These are phyloP conservation scores for Callyntrura guangdongensis DNA, from an alignment of 2,888 invertebrate genomes.

Conservation along the genomic window DNA sequence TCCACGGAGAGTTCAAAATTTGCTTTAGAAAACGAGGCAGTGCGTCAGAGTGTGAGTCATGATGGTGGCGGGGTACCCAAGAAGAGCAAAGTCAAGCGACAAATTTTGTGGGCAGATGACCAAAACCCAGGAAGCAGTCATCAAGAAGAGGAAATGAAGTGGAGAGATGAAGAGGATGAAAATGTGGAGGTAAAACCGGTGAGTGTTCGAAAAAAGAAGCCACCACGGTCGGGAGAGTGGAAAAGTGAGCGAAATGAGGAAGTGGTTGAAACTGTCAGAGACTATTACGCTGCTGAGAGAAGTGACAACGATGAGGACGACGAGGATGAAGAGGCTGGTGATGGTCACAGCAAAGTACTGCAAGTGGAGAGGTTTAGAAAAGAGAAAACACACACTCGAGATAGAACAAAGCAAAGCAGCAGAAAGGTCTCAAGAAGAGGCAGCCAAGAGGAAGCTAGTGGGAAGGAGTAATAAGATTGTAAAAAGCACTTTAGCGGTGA, in stretches of 20 bases:
- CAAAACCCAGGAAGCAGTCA: not conserved
- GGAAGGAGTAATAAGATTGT: too few species aligned
- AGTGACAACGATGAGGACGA: not conserved
- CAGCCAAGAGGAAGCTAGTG: not conserved
- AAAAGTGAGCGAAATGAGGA: not conserved
- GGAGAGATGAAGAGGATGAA: not conserved
- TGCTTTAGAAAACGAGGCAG: constrained; percentile 10
- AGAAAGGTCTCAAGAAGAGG: not conserved
- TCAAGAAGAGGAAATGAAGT: not conserved
- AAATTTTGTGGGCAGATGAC: constrained; percentile 66
- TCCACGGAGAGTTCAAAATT: not conserved
- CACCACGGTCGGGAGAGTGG: not conserved
- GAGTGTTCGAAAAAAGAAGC: not conserved
- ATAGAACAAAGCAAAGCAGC: not conserved
- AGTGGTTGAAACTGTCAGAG: not conserved
- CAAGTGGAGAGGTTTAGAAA: not conserved
- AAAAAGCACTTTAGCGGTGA: too few species aligned
- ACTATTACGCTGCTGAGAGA: not conserved
- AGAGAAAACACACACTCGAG: not conserved
- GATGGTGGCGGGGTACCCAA: not conserved
- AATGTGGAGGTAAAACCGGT: not conserved
- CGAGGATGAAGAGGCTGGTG: not conserved
- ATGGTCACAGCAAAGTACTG: not conserved
- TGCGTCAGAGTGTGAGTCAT: not conserved
- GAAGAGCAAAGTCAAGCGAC: constrained; percentile 31